phyloP scores from a whole-genome alignment of 2,888 invertebrate genomes.

The Aporophyla lueneburgensis region DNA sequence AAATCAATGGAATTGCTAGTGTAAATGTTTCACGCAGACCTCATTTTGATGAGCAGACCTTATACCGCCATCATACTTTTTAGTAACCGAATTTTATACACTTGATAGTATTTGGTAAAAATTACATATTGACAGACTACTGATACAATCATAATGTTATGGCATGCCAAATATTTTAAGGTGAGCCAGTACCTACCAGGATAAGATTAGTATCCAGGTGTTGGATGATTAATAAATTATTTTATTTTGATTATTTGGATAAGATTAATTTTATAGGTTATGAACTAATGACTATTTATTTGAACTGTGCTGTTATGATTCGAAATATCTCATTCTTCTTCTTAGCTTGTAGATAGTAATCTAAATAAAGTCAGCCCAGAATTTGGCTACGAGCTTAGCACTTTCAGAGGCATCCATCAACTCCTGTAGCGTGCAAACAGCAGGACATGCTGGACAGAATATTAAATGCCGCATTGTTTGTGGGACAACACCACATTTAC shows the following conservation, averaged over 20 bases:
- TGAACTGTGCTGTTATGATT: conserved; percentile 30
- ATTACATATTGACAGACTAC: background rate
- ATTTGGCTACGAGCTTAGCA: too few relatives aligned
- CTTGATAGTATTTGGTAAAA: background rate
- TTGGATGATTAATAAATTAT: conserved; percentile 5
- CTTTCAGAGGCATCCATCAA: too few relatives aligned
- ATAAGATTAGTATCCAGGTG: conserved; percentile 34
- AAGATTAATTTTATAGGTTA: conserved; percentile 5
- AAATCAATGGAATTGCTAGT: too few relatives aligned
- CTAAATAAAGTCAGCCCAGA: too few relatives aligned
- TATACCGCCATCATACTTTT: background rate
- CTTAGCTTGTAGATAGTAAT: too few relatives aligned
- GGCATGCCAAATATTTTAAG: conserved; percentile 45
- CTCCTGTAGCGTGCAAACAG: too few relatives aligned
- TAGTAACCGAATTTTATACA: background rate
- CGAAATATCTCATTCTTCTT: conserved; percentile 21
- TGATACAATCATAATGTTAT: conserved; percentile 10
- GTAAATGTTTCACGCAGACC: too few relatives aligned
- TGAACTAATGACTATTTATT: conserved; percentile 26
- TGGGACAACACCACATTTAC: too few relatives aligned
- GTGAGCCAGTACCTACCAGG: conserved; percentile 23
- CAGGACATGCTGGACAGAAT: too few relatives aligned
- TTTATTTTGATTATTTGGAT: conserved; percentile 22
- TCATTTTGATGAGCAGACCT: background rate
- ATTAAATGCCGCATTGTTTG: too few relatives aligned